These are phyloP conservation scores for Leptinotarsa haldemani DNA, from an alignment of 2,888 invertebrate genomes.

Conservation along the genomic window DNA sequence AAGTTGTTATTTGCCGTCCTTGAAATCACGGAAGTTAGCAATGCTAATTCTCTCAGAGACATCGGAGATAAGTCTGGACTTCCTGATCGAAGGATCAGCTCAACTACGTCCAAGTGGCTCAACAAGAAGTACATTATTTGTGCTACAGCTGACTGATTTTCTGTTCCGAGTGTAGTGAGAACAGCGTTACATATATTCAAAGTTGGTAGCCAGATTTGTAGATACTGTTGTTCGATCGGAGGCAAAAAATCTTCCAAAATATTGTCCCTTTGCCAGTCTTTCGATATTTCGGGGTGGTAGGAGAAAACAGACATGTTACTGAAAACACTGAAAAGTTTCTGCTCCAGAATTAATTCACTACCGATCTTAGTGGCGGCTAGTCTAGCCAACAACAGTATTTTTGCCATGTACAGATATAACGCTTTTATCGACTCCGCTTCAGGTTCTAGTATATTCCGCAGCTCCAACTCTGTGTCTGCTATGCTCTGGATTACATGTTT, in stretches of 20 bases:
- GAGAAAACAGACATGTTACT: constrained; percentile 78
- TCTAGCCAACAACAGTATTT: constrained; percentile 82
- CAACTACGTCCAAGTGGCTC: constrained; percentile 84
- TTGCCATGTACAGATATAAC: constrained; percentile 88
- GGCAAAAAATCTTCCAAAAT: constrained; percentile 70
- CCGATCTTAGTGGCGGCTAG: constrained; percentile 75
- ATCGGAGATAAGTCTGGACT: constrained; percentile 74
- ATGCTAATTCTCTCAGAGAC: constrained; percentile 79
- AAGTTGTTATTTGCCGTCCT: constrained; percentile 62
- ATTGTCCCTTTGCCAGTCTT: constrained; percentile 55
- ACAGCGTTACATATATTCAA: constrained; percentile 84
- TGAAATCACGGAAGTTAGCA: constrained; percentile 71
- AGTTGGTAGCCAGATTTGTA: constrained; percentile 85
- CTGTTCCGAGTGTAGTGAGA: constrained; percentile 83
- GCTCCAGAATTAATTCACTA: constrained; percentile 73
- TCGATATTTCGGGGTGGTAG: constrained; percentile 76
- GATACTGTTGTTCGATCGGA: constrained; percentile 77
- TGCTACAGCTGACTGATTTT: constrained; percentile 83
- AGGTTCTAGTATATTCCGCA: constrained; percentile 75
- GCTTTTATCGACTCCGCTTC: constrained; percentile 74
- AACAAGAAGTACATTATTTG: constrained; percentile 86
- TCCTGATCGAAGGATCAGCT: constrained; percentile 79
- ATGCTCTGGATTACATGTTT: constrained; percentile 86
- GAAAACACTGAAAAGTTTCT: constrained; percentile 71
- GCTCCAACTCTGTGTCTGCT: constrained; percentile 77